Percentiles rank a stretch among this genome's conserved stretches.
These are phyloP conservation scores for Pyrocephalus nanus DNA, from an alignment of 2,797 vertebrate species.

Conservation along the genomic window DNA sequence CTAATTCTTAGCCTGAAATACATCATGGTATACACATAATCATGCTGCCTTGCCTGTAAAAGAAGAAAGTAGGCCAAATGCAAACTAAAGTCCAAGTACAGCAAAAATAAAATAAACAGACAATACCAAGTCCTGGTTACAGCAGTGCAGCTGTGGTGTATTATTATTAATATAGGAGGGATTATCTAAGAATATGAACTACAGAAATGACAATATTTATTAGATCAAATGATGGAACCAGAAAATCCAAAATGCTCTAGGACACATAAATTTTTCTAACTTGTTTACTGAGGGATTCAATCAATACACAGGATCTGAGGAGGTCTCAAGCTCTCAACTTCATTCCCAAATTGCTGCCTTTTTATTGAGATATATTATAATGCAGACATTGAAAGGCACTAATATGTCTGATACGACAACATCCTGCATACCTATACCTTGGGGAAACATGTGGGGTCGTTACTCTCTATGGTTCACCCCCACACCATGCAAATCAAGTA, in stretches of 20 bases:
- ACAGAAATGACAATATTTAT: not conserved
- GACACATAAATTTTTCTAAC: not conserved
- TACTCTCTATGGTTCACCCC: not conserved
- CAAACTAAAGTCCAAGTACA: not conserved
- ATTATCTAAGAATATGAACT: not conserved
- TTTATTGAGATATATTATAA: not conserved
- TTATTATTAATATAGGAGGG: not conserved
- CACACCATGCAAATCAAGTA: not conserved
- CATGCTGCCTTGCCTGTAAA: not conserved
- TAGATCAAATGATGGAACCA: not conserved
- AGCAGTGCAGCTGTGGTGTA: not conserved
- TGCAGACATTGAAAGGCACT: not conserved
- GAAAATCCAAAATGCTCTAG: not conserved
- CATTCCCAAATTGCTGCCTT: not conserved
- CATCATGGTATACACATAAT: not conserved
- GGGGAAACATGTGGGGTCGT: not conserved
- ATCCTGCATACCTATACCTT: rapidly evolving
- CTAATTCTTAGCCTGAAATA: not conserved
- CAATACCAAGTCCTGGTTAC: not conserved
- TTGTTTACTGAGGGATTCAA: not conserved
- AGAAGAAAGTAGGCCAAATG: not conserved
- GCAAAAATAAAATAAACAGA: not conserved
- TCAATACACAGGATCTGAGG: not conserved
- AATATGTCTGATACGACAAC: not conserved
- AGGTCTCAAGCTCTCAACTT: not conserved